phyloP scores from a whole-genome alignment of 2,797 vertebrate genomes.

The Mallotus villosus region DNA sequence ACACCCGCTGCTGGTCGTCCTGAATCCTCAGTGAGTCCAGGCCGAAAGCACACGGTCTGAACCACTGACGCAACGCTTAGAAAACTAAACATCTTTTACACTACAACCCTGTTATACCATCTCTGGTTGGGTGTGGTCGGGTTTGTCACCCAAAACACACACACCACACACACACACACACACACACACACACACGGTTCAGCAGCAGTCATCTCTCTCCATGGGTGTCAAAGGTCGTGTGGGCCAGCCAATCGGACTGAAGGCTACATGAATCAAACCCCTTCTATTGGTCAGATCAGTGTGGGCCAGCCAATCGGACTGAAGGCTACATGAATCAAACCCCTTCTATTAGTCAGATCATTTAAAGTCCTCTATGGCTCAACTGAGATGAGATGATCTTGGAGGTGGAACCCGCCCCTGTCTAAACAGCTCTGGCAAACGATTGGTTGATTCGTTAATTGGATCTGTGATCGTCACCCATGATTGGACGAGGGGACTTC shows the following conservation, averaged over 20 bases:
- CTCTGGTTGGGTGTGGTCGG: slow-evolving; percentile 41
- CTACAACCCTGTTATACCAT: slow-evolving; percentile 71
- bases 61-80: slow-evolving; percentile 44
- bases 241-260: slow-evolving; percentile 5
- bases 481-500: slow-evolving; percentile 26
- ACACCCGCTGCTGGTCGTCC: slow-evolving; percentile 28
- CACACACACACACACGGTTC: slow-evolving; percentile 28
- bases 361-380: neutral
- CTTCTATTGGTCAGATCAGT: neutral
- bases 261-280: neutral
- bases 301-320: slow-evolving; percentile 6
- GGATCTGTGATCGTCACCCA: slow-evolving; percentile 15
- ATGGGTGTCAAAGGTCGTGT: slow-evolving; percentile 16
- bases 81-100: slow-evolving; percentile 59
- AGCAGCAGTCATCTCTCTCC: slow-evolving; percentile 63
- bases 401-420: neutral
- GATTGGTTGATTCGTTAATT: neutral
- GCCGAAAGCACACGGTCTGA: slow-evolving; percentile 4
- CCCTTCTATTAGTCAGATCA: neutral
- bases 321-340: slow-evolving; percentile 3
- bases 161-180: slow-evolving; percentile 8
- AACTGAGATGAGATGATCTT: neutral
- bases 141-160: slow-evolving; percentile 18
- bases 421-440: slow-evolving; percentile 13
- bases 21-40: slow-evolving; percentile 27